Conservation (phyloP, 2,113 vertebrate species). For the Aegypius monachus region DNA sequence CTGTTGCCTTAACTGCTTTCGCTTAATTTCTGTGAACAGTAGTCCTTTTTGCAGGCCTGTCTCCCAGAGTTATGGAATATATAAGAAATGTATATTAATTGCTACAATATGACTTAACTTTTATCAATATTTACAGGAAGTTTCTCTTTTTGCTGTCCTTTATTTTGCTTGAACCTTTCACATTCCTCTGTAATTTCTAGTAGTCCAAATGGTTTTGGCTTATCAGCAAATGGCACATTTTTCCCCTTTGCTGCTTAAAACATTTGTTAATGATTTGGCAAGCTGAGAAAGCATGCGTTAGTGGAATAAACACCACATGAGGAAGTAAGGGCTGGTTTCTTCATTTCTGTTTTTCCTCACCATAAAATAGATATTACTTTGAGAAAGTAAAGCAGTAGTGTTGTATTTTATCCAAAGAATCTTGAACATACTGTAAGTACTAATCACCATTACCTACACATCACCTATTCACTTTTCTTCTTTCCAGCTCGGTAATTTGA, state of each 20-base stretch:
- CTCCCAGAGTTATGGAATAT: background rate
- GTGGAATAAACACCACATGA: background rate
- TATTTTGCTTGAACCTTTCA: constrained; percentile 31
- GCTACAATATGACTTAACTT: background rate
- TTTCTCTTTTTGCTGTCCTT: background rate
- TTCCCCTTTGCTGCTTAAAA: background rate
- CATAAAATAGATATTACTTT: background rate
- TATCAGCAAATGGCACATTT: constrained; percentile 1
- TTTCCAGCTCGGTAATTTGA: background rate
- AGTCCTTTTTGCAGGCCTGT: background rate
- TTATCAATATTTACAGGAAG: constrained; percentile 18
- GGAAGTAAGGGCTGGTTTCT: background rate
- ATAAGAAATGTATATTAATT: background rate
- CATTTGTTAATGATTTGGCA: constrained; percentile 34
- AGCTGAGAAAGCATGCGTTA: background rate
- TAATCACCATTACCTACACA: background rate
- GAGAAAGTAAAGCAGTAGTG: background rate
- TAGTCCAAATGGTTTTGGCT: constrained; percentile 34
- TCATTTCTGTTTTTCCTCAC: background rate
- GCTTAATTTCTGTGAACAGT: background rate
- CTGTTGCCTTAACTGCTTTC: background rate
- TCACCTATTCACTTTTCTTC: background rate
- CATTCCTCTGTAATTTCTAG: background rate
- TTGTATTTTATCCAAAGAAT: background rate
- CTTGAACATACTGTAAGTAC: background rate